Evolutionary conservation across 2,888 invertebrate genomes (phyloP), one percentile per base, ranked within the genome.

Genomic region (Synanthedon tipuliformis): DNA sequence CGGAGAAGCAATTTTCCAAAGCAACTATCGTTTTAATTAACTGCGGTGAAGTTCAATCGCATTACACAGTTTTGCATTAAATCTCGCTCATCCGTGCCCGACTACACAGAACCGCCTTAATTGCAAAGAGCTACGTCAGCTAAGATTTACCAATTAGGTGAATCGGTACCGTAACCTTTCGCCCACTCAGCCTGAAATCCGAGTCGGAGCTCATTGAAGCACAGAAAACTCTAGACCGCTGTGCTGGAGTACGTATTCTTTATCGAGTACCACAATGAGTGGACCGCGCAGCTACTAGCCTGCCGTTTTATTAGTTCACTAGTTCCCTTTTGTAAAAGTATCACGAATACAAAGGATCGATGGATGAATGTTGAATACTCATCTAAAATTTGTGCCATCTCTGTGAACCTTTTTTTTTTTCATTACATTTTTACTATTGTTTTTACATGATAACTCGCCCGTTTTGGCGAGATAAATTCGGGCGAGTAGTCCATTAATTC

Each of bases 141-240:
- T 81, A 85, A 86, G 84, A 85, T 78, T 82, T 79, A 78, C 77
- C 84, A 85, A 85, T 86, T 86, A 86, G 76, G 76, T 60, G 75
- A 79, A 78, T 78, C 81, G 73, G 74, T 60, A 73, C 75, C 79
- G 81, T 77, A 80, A 81, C 81, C 75, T 61, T 65, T 71, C 62
- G 80, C 76, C 64, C 69, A 73, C 69, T 83, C 81, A 80, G 81
- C 83, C 59, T 55, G 54, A 49, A 16, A n/a, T 11, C 52, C 58
- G 64, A 58, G 58, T 58, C 55, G 61, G 61, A 63, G 61, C 63
- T 59, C 59, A 64, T 61, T 55, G 52, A 57, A 60, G 62, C 61
- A 56, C 57, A 51, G 55, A 45, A 48, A 59, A 52, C 45, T 45
- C 12, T 13, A 45, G 45, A 3, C 13, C 13, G 45, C 45, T n/a